A percentile compares a stretch with the other conserved stretches of the same genome.
Evolutionary conservation across 2,888 invertebrate genomes (phyloP).

Genomic region (Gandaritis pyraliata): DNA sequence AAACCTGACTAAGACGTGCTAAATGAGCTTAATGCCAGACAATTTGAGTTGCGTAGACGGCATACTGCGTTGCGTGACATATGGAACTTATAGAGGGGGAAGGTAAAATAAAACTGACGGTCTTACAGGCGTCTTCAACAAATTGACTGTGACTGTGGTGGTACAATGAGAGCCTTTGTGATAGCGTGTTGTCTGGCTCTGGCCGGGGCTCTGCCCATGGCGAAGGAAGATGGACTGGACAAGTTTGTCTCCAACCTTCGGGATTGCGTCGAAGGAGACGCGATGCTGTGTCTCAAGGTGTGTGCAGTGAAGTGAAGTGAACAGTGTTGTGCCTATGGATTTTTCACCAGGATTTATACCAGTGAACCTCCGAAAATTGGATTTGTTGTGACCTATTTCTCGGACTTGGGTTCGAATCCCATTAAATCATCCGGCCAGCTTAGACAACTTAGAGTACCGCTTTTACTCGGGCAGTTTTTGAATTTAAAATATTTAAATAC

Average conservation of each 20-base stretch:
- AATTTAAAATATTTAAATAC: neutral
- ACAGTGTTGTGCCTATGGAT: constrained; percentile 48
- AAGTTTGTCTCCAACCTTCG: constrained; percentile 79
- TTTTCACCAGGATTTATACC: constrained; percentile 22
- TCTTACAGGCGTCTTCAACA: constrained; percentile 68
- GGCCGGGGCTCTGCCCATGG: constrained; percentile 69
- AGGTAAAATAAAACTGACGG: constrained; percentile 76
- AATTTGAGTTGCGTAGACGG: constrained; percentile 59
- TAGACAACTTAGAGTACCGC: neutral
- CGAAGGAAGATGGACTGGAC: constrained; percentile 73
- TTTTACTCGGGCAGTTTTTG: neutral
- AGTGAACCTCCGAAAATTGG: constrained; percentile 9
- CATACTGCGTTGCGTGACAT: constrained; percentile 64
- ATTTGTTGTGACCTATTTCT: constrained; percentile 20
- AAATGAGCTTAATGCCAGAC: constrained; percentile 58
- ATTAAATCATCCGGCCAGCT: neutral
- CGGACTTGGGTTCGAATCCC: constrained; percentile 36
- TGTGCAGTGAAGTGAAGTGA: constrained; percentile 68
- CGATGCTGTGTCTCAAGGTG: constrained; percentile 90
- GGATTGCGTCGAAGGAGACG: constrained; percentile 88
- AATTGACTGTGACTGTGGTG: constrained; percentile 67
- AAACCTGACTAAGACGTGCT: constrained; percentile 63
- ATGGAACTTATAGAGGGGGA: constrained; percentile 71
- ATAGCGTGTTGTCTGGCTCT: constrained; percentile 65
- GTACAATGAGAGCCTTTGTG: constrained; percentile 73